Evolutionary conservation across 2,888 invertebrate genomes (phyloP).

Genomic region (Deroplatys truncata): DNA sequence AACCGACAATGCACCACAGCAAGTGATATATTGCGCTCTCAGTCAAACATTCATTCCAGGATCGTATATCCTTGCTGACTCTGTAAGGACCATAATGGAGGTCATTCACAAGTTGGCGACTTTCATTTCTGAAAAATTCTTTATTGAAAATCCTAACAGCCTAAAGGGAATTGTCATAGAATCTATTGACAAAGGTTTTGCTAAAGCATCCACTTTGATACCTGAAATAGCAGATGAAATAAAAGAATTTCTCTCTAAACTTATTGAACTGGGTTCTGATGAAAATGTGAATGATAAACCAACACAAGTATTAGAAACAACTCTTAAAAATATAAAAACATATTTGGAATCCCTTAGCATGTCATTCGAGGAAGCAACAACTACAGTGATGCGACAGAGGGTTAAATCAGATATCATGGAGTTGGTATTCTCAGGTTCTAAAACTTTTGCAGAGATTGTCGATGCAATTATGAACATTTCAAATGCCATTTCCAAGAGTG

Average conservation of each 20-base stretch:
- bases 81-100: neutral
- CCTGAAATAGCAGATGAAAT: neutral
- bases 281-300: neutral
- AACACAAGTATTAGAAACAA: neutral
- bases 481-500: neutral
- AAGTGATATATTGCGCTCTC: neutral
- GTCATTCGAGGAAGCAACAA: neutral
- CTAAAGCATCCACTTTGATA: neutral
- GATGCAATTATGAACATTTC: neutral
- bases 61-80: neutral
- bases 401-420: neutral
- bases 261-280: too few species aligned
- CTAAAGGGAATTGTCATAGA: neutral
- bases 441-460: neutral
- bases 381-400: neutral
- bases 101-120: neutral
- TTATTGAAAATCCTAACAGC: neutral
- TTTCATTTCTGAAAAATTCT: neutral
- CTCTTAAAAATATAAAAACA: neutral
- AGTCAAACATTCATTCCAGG: neutral
- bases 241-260: neutral
- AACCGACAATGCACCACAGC: neutral
- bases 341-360: neutral
- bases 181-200: neutral
- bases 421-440: neutral